Evolutionary conservation across 1,140 invertebrate species (phyloP).

Genomic region (Ceratina australensis): DNA sequence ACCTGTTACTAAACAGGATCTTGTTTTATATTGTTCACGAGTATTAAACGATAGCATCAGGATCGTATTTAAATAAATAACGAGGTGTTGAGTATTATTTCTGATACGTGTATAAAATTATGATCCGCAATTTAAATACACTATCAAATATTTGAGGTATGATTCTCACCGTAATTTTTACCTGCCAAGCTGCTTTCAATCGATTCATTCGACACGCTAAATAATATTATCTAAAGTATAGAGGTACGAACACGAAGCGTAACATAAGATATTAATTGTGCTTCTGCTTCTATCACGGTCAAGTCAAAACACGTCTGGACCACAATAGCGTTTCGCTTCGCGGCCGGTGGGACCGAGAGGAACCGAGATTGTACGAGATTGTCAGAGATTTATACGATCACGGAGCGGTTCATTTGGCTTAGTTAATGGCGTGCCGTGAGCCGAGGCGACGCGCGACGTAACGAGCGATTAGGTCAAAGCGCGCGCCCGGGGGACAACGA

Average conservation of each 20-base stretch:
- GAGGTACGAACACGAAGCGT: conserved; percentile 15
- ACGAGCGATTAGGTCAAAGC: conserved; percentile 38
- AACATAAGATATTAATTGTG: conserved; percentile 53
- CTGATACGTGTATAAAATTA: no score
- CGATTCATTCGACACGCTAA: no score
- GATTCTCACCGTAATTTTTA: no score
- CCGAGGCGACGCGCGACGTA: conserved; percentile 55
- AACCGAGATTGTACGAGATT: not conserved
- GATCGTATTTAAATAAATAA: no score
- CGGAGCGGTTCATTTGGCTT: conserved; percentile 17
- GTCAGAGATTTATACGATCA: conserved; percentile 3
- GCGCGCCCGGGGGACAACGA: conserved; percentile 9
- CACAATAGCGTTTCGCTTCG: conserved; percentile 53
- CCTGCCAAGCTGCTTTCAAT: no score
- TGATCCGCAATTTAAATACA: no score
- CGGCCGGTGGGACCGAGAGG: not conserved
- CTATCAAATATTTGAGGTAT: no score
- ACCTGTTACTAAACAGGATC: no score
- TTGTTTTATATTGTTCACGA: no score
- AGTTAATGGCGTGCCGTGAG: conserved; percentile 33
- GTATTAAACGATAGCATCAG: not conserved
- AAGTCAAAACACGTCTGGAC: conserved; percentile 65
- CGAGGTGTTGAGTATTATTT: no score
- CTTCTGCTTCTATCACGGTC: conserved; percentile 52
- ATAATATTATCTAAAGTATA: no score